Evolutionary conservation across 2,888 invertebrate genomes (phyloP), one percentile per base, ranked within the genome.

Genomic region (Thyatira batis): DNA sequence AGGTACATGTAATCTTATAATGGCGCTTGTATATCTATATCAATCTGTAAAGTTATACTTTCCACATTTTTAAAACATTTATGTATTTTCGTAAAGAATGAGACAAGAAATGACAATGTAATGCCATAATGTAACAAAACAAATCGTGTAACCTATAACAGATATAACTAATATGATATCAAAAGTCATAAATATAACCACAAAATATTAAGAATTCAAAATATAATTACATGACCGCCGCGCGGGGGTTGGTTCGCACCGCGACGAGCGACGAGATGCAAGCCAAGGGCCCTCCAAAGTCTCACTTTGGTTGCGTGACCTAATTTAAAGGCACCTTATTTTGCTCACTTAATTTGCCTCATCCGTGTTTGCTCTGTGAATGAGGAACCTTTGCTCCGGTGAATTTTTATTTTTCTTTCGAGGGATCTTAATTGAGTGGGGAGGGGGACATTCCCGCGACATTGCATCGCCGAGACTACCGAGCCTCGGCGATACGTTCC

Each of bases 331-430:
- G 73, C 76, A 83, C 82, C 83, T 87, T 87, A 85, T 88, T 89
- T 85, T 84, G 83, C 71, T 85, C 91, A 89, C 89, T 90, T 90
- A 89, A 91, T 92, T 92, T 87, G 78, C 81, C 78, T 84, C 76
- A 85, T 87, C 85, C 86, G 79, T 89, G 89, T 90, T 89, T 88
- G 83, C 77, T 82, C 82, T 81, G 78, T 70, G 85, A 87, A 87
- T 85, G 84, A 83, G 73, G 80, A 77, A 78, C 78, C 73, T 69
- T 67, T 65, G 68, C 58, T 60, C 55, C 68, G 71, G 76, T 59
- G 72, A 80, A 73, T 82, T 88, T 87, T 86, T 87, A 80, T 86
- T 86, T 84, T 82, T 80, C 81, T 81, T 80, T 69, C 71, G 69
- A 69, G 69, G 66, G 74, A 82, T 85, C 78, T 85, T 87, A 89